Evolutionary conservation across 1,140 invertebrate species (phyloP), one percentile per base, ranked within the genome.

Genomic region (Scaptomyza graminum): DNA sequence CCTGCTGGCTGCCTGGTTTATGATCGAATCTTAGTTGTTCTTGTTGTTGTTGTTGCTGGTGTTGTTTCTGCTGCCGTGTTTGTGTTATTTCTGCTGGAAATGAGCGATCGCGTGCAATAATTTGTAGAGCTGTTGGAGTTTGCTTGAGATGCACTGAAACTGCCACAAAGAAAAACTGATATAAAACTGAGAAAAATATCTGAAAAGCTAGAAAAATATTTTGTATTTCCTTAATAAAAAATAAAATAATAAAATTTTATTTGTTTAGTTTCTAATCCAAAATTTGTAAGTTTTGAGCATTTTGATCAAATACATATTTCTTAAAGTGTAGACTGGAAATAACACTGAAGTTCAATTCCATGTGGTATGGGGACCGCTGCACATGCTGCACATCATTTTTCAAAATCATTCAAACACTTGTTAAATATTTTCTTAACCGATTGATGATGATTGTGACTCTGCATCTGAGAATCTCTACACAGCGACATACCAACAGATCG

Each of bases 371-470:
- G 51, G 61, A 59, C 61, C 73, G 64, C 54, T 76, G 81, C 81
- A 80, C 76, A 79, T 76, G 76, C 80, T 80, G 77, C 82, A 83
- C 84, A 88, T 88, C 84, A 88, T 88, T 88, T 88, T 88, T 88
- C 84, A 88, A 88, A 88, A 88, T 88, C 84, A 88, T 88, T 88
- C 84, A 88, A 89, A 88, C 84, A 88, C 84, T 88, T 88, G 84
- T 89, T 88, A 88, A 88, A 88, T 88, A 88, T 88, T 88, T 88
- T 88, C 84, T 90, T 88, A 88, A 84, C 84, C 84, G 84, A 88
- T 88, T 90, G 85, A 88, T 88, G 80, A 88, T 84, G 79, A 87
- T 88, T 88, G 79, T 87, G 83, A 75, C 78, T 87, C 31, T 62
- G 65, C 77, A 67, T 61, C 69, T 50, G 56, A 39, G 39, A 63